Percentiles rank a stretch among this genome's conserved stretches.
These are phyloP conservation scores for Strix aluco DNA, from an alignment of 2,113 vertebrate genomes.

Conservation along the genomic window DNA sequence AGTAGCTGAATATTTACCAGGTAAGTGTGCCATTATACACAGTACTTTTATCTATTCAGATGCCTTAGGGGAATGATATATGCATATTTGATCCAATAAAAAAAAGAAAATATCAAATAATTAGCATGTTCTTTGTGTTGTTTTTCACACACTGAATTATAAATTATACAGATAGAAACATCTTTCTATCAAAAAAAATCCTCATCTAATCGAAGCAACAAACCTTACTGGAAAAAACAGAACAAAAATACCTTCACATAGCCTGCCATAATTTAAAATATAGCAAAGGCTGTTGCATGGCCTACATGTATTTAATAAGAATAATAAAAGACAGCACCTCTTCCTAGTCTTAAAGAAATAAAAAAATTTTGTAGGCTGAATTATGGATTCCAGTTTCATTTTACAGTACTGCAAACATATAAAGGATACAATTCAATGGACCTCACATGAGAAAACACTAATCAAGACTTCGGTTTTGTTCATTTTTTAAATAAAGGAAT, in stretches of 20 bases:
- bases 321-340: neutral
- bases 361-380: neutral
- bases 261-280: neutral
- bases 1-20: slow-evolving; percentile 24
- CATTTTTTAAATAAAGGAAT: neutral
- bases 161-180: neutral
- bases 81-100: neutral
- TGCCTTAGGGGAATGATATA: neutral
- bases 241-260: neutral
- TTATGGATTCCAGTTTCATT: neutral
- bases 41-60: neutral
- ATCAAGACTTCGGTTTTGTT: neutral
- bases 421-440: neutral
- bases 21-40: neutral
- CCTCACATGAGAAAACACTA: neutral
- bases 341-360: neutral
- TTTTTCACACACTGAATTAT: neutral
- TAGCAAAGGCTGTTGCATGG: neutral
- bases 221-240: neutral
- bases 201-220: neutral
- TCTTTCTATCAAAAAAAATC: neutral
- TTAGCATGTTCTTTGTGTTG: neutral
- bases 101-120: neutral
- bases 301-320: neutral
- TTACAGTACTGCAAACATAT: neutral